Evolutionary conservation across 2,888 invertebrate species (phyloP), one percentile per base, ranked within the genome.

Genomic region (Stenurella melanura): DNA sequence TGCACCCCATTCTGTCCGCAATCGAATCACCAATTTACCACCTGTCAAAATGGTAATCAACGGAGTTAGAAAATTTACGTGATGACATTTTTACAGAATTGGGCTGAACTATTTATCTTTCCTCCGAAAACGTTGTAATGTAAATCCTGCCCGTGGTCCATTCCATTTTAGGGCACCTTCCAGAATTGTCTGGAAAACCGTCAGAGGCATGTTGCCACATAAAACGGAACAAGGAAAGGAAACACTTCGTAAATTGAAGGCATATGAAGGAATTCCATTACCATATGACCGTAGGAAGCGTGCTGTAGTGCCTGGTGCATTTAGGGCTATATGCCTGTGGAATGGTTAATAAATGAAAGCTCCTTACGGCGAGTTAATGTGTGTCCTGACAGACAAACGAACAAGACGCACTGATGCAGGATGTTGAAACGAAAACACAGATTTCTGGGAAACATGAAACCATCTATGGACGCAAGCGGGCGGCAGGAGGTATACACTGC

Each of bases 181-280:
- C 87, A 97, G 97, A 91, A 97, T 99, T 88, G 95, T 99, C 90
- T 97, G 96, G 95, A 96, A 98, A 90, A 96, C 98, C 86, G 97
- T 99, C 79, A 93, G 98, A 93, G 99, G 98, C 97, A 99, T 99
- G 99, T 93, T 99, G 87, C 99, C 99, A 87, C 98, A 99, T 92
- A 99, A 99, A 91, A 96, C 97, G 82, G 94, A 95, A 90, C 95
- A 99, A 85, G 99, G 99, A 83, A 97, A 97, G 92, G 94, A 95
- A 85, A 98, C 99, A 58, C 91, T 99, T 73, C 93, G 94, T 80
- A 94, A 95, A 87, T 92, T 99, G 86, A 97, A 97, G 89, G 94
- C 96, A 9, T 98, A 96, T 87, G 99, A 99, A 90, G 99, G 99
- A 79, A 96, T 98, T 87, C 99, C 99, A 77, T 96, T 98, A 76